Percentiles rank a stretch among this genome's conserved stretches.
These are phyloP conservation scores for Lophura nycthemera DNA, from an alignment of 2,113 vertebrate genomes.

Conservation along the genomic window DNA sequence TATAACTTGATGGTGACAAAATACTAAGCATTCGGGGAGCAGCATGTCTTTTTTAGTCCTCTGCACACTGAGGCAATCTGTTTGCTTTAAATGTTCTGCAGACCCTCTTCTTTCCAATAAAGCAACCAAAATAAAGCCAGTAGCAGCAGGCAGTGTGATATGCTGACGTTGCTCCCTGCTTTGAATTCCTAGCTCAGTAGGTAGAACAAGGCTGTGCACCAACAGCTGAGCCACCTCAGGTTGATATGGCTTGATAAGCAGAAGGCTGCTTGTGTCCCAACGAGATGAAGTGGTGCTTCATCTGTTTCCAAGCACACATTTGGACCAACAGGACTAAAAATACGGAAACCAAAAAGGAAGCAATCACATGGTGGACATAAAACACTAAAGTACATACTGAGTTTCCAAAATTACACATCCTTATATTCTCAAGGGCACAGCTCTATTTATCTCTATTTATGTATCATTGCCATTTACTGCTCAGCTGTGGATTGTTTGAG, in stretches of 20 bases:
- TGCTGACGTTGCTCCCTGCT: neutral
- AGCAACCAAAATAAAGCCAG: fast-evolving
- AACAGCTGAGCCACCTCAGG: neutral
- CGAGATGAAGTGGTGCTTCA: neutral
- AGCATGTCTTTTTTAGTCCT: neutral
- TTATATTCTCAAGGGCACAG: neutral
- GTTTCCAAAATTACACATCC: neutral
- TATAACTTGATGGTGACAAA: neutral
- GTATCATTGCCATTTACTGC: neutral
- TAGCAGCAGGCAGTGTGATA: neutral
- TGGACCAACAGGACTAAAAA: neutral
- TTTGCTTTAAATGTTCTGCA: neutral
- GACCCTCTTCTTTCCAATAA: neutral
- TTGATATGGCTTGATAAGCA: neutral
- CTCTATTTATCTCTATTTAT: neutral
- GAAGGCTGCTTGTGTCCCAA: neutral
- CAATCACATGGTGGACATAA: fast-evolving
- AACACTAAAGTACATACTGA: neutral
- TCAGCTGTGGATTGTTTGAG: neutral
- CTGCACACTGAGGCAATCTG: neutral
- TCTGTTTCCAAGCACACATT: neutral
- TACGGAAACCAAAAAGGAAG: neutral
- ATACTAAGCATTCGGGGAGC: neutral
- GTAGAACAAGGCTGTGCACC: neutral
- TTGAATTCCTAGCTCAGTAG: neutral